Evolutionary conservation across 2,888 invertebrate genomes (phyloP), one percentile per base, ranked within the genome.

Genomic region (Hemaris fuciformis): DNA sequence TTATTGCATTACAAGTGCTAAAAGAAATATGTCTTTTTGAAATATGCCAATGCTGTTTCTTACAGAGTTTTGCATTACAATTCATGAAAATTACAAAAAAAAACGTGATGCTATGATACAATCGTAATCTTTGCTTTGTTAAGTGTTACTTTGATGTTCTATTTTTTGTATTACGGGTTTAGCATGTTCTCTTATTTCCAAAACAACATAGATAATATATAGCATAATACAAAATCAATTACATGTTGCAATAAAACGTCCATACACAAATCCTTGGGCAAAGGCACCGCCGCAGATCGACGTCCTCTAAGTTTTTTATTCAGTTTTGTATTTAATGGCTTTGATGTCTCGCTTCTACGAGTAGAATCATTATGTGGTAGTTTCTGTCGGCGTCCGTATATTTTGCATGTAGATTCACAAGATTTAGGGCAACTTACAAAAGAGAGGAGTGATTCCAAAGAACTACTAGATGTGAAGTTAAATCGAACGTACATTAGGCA

Each of bases 231-330:
- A 41, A 41, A 61, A 53, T 20, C 69, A 75, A 73, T 87, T 90
- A 94, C 95, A 89, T 94, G 93, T 71, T 87, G 78, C 43, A 94
- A 88, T 53, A 94, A 87, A 61, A 93, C 83, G 74, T 94, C 91
- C 77, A 94, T 83, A 76, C 95, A 94, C 38, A 95, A 73, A 53
- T 90, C 89, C 67, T 93, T 93, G 27, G 94, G 79, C 5, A 83
- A 81, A 45, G 88, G 84, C 45, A 94, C 87, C 27, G 83, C 73
- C 63, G 81, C 74, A n/a, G 87, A 86, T 64, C 93, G 88, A 71
- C 93, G 88, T 70, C 69, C 64, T 75, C n/a, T 62, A 38, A 53
- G 70, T 65, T 67, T 72, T 77, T 67, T 75, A 8, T 63, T 41
- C 57, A 74, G 71, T 63, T 70, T 74, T 58, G 72, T 60, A 61